These are phyloP conservation scores for Polypterus senegalus DNA, from an alignment of 2,113 vertebrate genomes.

Conservation along the genomic window DNA sequence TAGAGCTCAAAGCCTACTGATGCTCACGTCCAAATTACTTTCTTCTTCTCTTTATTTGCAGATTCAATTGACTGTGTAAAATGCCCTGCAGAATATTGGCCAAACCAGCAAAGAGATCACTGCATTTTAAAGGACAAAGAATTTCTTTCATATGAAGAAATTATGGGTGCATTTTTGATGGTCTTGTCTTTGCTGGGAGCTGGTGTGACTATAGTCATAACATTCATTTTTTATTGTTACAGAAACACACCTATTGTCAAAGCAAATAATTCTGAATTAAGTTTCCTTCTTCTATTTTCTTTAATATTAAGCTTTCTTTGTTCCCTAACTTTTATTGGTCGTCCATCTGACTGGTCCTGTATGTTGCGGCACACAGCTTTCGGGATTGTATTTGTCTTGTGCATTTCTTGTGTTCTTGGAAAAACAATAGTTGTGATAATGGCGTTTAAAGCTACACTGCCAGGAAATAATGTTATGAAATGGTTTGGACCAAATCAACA, in stretches of 20 bases:
- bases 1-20: too few relatives aligned
- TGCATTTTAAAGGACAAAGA: conserved; percentile 2
- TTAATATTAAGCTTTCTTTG: neutral
- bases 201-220: neutral
- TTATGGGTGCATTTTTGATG: neutral
- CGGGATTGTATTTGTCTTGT: conserved; percentile 5
- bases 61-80: conserved; percentile 2
- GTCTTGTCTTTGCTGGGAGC: neutral
- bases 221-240: neutral
- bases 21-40: too few relatives aligned
- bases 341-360: conserved; percentile 1
- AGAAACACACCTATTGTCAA: neutral
- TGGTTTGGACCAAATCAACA: conserved; percentile 4
- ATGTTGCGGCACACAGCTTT: conserved; percentile 5
- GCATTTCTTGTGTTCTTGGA: conserved; percentile 7
- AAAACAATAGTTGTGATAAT: conserved; percentile 8
- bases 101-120: neutral
- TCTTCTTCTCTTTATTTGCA: neutral
- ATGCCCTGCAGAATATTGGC: conserved; percentile 3
- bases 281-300: conserved; percentile 4
- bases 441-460: conserved; percentile 3
- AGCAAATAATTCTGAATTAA: conserved; percentile 4
- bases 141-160: conserved; percentile 2
- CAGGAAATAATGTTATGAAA: conserved; percentile 4
- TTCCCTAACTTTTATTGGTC: conserved; percentile 4